Conservation (phyloP, 2,888 invertebrate species). For the Meiosimyza decipiens region DNA sequence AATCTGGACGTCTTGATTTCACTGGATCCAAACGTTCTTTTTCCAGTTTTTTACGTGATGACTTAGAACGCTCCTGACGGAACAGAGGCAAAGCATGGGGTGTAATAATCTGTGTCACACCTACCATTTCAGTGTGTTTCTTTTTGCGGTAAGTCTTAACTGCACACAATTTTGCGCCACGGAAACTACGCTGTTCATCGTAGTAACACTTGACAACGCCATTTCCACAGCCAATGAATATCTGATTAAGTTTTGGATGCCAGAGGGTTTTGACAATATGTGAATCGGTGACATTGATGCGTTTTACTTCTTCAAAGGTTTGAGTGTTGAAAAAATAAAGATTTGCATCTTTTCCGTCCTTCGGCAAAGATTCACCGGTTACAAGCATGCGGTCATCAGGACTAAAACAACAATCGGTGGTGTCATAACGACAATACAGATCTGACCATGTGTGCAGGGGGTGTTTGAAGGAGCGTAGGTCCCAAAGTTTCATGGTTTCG, state of each 20-base stretch:
- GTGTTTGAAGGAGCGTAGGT: slow-evolving; percentile 83
- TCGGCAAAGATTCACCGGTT: slow-evolving; percentile 86
- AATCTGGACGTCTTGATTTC: slow-evolving; percentile 83
- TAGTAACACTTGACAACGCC: slow-evolving; percentile 92
- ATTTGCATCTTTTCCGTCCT: slow-evolving; percentile 74
- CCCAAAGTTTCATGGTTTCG: slow-evolving; percentile 96
- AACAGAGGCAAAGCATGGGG: slow-evolving; percentile 96
- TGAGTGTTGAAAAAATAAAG: slow-evolving; percentile 84
- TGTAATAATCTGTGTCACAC: slow-evolving; percentile 93
- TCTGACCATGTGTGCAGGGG: slow-evolving; percentile 77
- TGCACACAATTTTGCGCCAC: slow-evolving; percentile 92
- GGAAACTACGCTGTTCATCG: slow-evolving; percentile 84
- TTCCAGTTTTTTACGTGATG: slow-evolving; percentile 89
- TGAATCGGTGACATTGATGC: slow-evolving; percentile 81
- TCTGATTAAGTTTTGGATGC: slow-evolving; percentile 98
- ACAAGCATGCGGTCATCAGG: slow-evolving; percentile 91
- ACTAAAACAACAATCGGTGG: slow-evolving; percentile 81
- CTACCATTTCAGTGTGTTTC: slow-evolving; percentile 86
- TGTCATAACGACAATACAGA: slow-evolving; percentile 86
- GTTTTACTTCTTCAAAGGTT: slow-evolving; percentile 78
- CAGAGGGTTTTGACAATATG: slow-evolving; percentile 90
- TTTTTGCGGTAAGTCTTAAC: slow-evolving; percentile 83
- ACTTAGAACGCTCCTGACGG: slow-evolving; percentile 89
- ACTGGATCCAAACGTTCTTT: slow-evolving; percentile 89
- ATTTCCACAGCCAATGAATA: slow-evolving; percentile 92